These are phyloP conservation scores for Drosophila vallismaia DNA, from an alignment of 2,888 invertebrate species.

Conservation along the genomic window DNA sequence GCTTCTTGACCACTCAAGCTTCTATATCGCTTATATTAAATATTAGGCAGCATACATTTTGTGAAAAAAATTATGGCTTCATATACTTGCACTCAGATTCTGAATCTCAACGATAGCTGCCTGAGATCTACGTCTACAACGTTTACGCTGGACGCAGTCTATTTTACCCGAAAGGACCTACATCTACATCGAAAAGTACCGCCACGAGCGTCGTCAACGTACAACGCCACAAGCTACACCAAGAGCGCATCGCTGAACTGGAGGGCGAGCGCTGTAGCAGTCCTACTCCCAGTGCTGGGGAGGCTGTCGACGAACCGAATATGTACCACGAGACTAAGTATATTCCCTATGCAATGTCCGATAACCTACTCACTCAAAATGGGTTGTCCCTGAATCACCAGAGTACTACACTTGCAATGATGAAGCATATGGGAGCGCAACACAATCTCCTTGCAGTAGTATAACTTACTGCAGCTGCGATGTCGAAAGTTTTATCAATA, in stretches of 20 bases:
- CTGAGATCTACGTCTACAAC: constrained; percentile 21
- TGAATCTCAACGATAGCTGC: constrained; percentile 35
- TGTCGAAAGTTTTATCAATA: constrained; percentile 22
- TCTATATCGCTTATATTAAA: neutral
- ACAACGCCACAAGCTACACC: constrained; percentile 37
- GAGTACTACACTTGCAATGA: constrained; percentile 61
- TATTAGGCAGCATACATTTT: neutral
- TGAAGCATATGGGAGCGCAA: constrained; percentile 61
- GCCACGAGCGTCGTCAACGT: constrained; percentile 51
- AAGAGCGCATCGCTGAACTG: constrained; percentile 44
- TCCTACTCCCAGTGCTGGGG: constrained; percentile 65
- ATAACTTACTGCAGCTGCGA: constrained; percentile 62
- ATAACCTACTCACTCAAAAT: neutral
- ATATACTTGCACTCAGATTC: constrained; percentile 50
- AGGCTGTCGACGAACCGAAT: constrained; percentile 60
- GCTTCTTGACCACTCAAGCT: neutral
- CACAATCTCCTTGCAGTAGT: constrained; percentile 57
- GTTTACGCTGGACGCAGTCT: constrained; percentile 52
- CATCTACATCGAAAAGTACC: constrained; percentile 61
- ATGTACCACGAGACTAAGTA: constrained; percentile 64
- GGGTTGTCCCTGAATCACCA: neutral
- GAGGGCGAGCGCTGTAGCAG: constrained; percentile 45
- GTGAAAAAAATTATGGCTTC: constrained; percentile 37
- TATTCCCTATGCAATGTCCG: constrained; percentile 59
- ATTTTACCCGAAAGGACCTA: constrained; percentile 59